Percentiles rank a stretch among this genome's conserved stretches.
phyloP scores from a whole-genome alignment of 2,888 invertebrate species.

The Latheticus oryzae region DNA sequence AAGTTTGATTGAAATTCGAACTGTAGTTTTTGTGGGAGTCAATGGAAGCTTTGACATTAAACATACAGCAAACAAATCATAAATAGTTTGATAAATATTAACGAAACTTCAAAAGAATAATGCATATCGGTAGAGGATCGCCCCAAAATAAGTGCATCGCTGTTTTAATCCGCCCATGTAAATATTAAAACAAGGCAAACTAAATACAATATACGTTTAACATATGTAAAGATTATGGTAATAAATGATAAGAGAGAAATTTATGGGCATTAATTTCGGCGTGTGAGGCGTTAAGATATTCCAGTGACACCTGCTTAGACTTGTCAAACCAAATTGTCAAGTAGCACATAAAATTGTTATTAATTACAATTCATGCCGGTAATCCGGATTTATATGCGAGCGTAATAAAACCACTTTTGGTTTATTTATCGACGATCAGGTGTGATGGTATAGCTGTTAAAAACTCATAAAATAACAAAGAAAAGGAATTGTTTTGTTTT shows the following conservation, averaged over 20 bases:
- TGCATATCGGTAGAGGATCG: no score
- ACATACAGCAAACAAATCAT: no score
- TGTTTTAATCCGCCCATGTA: conserved; percentile 20
- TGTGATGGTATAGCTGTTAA: conserved; percentile 21
- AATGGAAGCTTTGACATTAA: no score
- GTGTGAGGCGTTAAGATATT: conserved; percentile 38
- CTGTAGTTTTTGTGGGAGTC: no score
- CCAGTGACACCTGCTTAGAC: conserved; percentile 40
- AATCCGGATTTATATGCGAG: conserved; percentile 28
- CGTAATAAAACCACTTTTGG: conserved; percentile 17
- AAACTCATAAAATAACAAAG: conserved; percentile 27
- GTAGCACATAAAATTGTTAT: conserved; percentile 37
- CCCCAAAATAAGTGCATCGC: no score
- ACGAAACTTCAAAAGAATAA: no score
- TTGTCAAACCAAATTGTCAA: conserved; percentile 39
- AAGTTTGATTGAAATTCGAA: no score
- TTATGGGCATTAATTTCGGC: conserved; percentile 34
- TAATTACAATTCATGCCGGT: conserved; percentile 28
- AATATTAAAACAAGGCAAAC: conserved; percentile 31
- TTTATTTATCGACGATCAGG: conserved; percentile 25
- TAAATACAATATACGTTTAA: conserved; percentile 36
- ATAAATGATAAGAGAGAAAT: conserved; percentile 31
- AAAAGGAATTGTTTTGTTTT: conserved; percentile 7
- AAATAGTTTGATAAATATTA: no score
- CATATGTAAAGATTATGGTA: conserved; percentile 43